Conservation (phyloP, 2,113 vertebrate genomes). For the Heliornis fulica region DNA sequence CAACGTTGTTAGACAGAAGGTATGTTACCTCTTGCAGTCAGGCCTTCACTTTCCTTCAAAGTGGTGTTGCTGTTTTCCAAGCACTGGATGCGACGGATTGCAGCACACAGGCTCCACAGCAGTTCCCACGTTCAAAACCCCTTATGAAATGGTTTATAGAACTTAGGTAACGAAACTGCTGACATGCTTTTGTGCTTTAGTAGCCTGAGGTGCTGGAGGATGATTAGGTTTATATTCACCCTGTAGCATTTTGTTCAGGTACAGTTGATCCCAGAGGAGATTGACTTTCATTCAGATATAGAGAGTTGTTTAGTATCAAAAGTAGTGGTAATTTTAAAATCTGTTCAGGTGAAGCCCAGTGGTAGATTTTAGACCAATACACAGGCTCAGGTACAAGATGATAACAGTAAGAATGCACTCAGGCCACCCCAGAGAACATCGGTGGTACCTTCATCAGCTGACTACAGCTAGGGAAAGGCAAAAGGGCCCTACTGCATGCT, state of each 20-base stretch:
- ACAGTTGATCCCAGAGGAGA: not conserved
- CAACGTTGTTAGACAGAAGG: not conserved
- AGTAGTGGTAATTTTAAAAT: not conserved
- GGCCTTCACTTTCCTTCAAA: not conserved
- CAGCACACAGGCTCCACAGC: not conserved
- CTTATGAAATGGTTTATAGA: not conserved
- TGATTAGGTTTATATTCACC: not conserved
- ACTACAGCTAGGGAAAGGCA: not conserved
- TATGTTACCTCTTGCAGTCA: not conserved
- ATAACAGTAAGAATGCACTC: not conserved
- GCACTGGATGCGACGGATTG: not conserved
- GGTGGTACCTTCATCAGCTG: not conserved
- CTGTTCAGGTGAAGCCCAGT: not conserved
- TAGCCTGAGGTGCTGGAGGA: not conserved
- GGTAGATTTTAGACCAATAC: not conserved
- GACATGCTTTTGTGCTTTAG: not conserved
- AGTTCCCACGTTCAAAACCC: not conserved
- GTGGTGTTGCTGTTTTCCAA: not conserved
- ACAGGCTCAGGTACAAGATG: not conserved
- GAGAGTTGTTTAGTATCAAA: not conserved
- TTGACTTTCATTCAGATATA: not conserved
- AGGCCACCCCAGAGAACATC: not conserved
- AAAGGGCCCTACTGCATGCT: not conserved
- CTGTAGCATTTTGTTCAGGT: not conserved
- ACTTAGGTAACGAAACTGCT: not conserved